Evolutionary conservation across 2,113 vertebrate species (phyloP).

Genomic region (Hemicordylus capensis): DNA sequence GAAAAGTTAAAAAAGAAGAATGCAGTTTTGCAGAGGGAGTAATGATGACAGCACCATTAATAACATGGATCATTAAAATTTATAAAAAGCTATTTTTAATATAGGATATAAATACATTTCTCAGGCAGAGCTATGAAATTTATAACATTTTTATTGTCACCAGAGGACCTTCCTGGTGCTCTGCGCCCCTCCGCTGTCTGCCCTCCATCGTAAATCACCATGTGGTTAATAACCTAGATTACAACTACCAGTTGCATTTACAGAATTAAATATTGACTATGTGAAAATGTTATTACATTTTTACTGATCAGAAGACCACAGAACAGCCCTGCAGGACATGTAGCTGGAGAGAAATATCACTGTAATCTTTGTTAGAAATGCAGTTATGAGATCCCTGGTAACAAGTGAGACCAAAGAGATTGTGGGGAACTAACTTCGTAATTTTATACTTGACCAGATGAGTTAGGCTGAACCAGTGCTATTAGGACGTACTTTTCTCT

Average conservation of each 20-base stretch:
- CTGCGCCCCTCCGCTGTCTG: conserved; percentile 72
- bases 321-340: conserved; percentile 78
- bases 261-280: conserved; percentile 89
- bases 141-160: conserved; percentile 87
- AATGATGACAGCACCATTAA: conserved; percentile 83
- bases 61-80: conserved; percentile 92
- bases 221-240: conserved; percentile 84
- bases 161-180: conserved; percentile 80
- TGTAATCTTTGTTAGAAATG: conserved; percentile 78
- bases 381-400: conserved; percentile 64
- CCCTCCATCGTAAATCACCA: conserved; percentile 81
- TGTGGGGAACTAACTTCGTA: conserved; percentile 45
- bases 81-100: conserved; percentile 90
- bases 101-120: conserved; percentile 86
- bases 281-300: conserved; percentile 87
- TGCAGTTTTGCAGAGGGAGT: conserved; percentile 70
- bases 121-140: conserved; percentile 85
- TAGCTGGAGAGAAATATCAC: conserved; percentile 75
- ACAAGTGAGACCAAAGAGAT: conserved; percentile 47
- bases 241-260: conserved; percentile 87
- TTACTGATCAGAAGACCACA: conserved; percentile 78
- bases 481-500: conserved; percentile 40
- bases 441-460: conserved; percentile 51
- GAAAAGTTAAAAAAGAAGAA: conserved; percentile 67
- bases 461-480: conserved; percentile 21